These are phyloP conservation scores for Cataglyphis hispanica DNA, from an alignment of 1,140 invertebrate genomes.

Conservation along the genomic window DNA sequence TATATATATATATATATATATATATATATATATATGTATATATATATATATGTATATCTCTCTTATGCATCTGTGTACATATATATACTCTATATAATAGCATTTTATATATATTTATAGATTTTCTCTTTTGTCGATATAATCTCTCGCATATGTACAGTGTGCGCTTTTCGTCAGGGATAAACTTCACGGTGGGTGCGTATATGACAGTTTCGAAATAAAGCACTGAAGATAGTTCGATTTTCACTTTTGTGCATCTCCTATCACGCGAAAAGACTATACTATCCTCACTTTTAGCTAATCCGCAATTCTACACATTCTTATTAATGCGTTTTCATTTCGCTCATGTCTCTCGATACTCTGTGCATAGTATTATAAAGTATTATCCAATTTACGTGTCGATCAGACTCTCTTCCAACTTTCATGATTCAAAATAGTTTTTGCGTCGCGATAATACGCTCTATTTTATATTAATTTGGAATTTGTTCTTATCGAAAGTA, in stretches of 20 bases:
- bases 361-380: neutral
- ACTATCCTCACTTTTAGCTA: slow-evolving; percentile 48
- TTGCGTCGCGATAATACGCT: slow-evolving; percentile 27
- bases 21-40: too few species aligned
- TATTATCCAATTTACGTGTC: neutral
- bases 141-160: slow-evolving; percentile 76
- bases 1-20: slow-evolving; percentile 63
- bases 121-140: slow-evolving; percentile 66
- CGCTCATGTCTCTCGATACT: neutral
- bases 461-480: neutral
- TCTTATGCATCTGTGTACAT: slow-evolving; percentile 24
- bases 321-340: slow-evolving; percentile 22
- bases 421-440: neutral
- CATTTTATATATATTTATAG: slow-evolving; percentile 67
- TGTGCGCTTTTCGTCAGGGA: slow-evolving; percentile 71
- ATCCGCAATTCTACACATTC: slow-evolving; percentile 25
- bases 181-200: slow-evolving; percentile 45
- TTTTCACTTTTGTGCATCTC: neutral
- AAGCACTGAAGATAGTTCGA: slow-evolving; percentile 53
- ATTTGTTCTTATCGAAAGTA: neutral
- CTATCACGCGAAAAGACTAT: neutral
- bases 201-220: slow-evolving; percentile 57
- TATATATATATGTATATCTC: slow-evolving; percentile 56
- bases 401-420: slow-evolving; percentile 57
- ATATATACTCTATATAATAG: slow-evolving; percentile 59